Evolutionary conservation across 2,888 invertebrate species (phyloP).

Genomic region (Melanostoma scalare): DNA sequence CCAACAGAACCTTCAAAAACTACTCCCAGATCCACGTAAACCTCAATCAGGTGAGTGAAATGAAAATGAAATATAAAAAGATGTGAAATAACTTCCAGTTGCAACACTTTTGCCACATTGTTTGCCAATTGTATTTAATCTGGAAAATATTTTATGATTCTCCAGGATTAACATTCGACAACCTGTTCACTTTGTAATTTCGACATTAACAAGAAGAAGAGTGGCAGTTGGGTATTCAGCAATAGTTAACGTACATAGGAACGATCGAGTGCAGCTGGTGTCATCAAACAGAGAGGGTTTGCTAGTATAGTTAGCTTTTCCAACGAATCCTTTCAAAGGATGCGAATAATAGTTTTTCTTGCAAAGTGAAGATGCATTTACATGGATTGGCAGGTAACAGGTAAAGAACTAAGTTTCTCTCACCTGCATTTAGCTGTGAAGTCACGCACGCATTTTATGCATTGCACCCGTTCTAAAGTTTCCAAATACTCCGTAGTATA

Average conservation of each 20-base stretch:
- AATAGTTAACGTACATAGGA: not conserved
- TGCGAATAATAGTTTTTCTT: not conserved
- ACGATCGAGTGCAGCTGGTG: not conserved
- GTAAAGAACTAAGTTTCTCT: not conserved
- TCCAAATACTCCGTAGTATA: not conserved
- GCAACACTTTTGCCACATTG: not conserved
- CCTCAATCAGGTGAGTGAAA: no score
- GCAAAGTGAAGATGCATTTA: not conserved
- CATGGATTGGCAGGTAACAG: not conserved
- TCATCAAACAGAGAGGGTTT: not conserved
- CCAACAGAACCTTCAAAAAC: no score
- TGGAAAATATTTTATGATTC: conserved; percentile 1
- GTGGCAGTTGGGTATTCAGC: no score
- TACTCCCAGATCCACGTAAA: no score
- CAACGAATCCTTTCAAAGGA: not conserved
- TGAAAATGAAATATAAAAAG: no score
- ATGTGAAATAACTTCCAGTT: not conserved
- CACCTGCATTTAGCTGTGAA: not conserved
- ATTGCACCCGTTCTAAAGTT: not conserved
- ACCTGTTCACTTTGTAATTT: not conserved
- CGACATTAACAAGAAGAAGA: not conserved
- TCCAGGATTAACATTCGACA: not conserved
- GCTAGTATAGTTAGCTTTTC: not conserved
- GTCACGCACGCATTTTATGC: not conserved
- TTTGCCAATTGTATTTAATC: not conserved